Conservation (phyloP, 2,888 invertebrate genomes). For the Lacanobia wlatinum region DNA sequence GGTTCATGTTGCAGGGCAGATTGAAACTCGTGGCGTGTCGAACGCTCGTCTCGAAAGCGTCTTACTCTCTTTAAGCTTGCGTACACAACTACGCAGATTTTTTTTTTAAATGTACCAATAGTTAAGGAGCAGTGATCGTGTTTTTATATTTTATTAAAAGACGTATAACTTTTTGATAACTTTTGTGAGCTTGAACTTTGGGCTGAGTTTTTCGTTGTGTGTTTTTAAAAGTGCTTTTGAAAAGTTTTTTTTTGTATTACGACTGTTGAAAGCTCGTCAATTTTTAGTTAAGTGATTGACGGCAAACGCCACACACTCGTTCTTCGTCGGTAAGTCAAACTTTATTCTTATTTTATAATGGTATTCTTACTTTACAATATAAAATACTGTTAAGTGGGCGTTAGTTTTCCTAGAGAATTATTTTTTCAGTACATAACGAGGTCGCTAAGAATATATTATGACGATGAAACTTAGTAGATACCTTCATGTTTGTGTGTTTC, state of each 20-base stretch:
- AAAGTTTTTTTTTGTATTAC: conserved; percentile 7
- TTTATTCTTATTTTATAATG: not conserved
- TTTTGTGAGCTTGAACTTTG: conserved; percentile 6
- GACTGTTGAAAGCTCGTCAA: conserved; percentile 10
- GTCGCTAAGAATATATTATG: not conserved
- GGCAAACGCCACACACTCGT: not conserved
- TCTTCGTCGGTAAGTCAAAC: conserved; percentile 3
- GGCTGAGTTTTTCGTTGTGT: not conserved
- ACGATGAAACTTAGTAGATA: not conserved
- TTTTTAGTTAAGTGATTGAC: conserved; percentile 11
- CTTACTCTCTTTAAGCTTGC: conserved; percentile 34
- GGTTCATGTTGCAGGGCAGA: conserved; percentile 61
- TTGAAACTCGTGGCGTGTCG: conserved; percentile 62
- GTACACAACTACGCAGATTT: conserved; percentile 22
- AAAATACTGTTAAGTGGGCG: not conserved
- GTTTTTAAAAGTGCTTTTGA: conserved; percentile 32
- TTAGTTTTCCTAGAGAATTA: not conserved
- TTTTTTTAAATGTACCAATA: not conserved
- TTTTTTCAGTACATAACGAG: not conserved
- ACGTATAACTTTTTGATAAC: conserved; percentile 2
- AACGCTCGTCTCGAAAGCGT: conserved; percentile 65
- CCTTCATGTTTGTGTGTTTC: not conserved
- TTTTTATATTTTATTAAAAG: conserved; percentile 18
- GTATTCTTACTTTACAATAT: not conserved
- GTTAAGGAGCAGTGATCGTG: conserved; percentile 28